Percentiles rank a stretch among this genome's conserved stretches.
Evolutionary conservation across 2,888 invertebrate genomes (phyloP).

Genomic region (Polyommatus iphigenia): DNA sequence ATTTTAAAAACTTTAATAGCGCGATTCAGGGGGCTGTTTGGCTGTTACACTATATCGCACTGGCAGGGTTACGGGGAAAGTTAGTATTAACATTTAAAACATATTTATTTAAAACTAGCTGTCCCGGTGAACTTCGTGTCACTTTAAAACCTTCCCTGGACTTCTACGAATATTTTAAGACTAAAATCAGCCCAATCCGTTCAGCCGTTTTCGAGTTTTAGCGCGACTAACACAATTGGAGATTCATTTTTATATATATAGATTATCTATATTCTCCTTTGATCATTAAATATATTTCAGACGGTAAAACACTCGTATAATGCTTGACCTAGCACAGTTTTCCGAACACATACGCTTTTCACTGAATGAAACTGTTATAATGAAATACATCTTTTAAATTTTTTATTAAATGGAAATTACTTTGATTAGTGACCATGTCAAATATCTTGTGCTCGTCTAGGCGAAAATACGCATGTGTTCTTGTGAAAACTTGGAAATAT

Average conservation of each 20-base stretch:
- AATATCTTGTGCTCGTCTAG: not conserved
- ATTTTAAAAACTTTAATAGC: too few relatives aligned
- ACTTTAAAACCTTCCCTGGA: too few relatives aligned
- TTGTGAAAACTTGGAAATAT: not conserved
- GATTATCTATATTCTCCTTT: not conserved
- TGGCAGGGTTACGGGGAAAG: not conserved
- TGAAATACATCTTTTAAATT: not conserved
- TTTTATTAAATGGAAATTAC: not conserved
- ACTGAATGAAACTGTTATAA: not conserved
- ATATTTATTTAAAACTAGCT: too few relatives aligned
- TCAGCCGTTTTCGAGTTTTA: too few relatives aligned
- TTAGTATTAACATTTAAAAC: not conserved
- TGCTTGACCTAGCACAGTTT: slow-evolving; percentile 25
- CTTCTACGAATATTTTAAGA: too few relatives aligned
- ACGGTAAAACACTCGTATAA: not conserved
- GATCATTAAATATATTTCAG: not conserved
- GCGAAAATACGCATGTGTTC: not conserved
- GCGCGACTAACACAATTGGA: too few relatives aligned
- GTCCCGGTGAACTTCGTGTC: too few relatives aligned
- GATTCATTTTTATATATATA: too few relatives aligned
- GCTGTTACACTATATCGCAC: too few relatives aligned
- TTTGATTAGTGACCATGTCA: not conserved
- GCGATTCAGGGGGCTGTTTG: too few relatives aligned
- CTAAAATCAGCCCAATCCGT: too few relatives aligned
- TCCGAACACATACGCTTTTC: slow-evolving; percentile 2